Conservation (phyloP, 1,140 invertebrate species). For the Formica selysi region DNA sequence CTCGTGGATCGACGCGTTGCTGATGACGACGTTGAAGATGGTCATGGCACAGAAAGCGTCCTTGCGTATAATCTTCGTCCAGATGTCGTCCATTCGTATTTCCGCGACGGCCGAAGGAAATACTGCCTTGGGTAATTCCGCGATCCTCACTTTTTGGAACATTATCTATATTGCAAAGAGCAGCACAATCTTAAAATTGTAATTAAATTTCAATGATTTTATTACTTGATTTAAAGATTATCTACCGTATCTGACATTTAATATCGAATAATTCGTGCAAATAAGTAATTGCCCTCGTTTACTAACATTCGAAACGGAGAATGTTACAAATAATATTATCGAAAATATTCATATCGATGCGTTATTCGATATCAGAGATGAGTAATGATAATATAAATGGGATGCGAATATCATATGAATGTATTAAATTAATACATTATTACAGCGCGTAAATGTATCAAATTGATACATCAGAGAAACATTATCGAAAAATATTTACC, state of each 20-base stretch:
- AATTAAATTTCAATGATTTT: constrained; percentile 81
- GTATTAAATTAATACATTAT: not conserved
- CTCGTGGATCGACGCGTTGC: constrained; percentile 88
- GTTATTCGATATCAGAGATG: constrained; percentile 38
- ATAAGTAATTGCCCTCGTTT: constrained; percentile 6
- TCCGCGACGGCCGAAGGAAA: constrained; percentile 89
- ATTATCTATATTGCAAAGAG: constrained; percentile 86
- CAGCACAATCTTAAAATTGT: constrained; percentile 33
- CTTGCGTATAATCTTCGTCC: constrained; percentile 87
- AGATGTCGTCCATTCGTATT: constrained; percentile 88
- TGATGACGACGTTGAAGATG: constrained; percentile 88
- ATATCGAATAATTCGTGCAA: not conserved
- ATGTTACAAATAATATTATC: constrained; percentile 9
- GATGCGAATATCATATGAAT: constrained; percentile 1
- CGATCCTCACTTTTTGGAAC: constrained; percentile 88
- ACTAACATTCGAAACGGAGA: constrained; percentile 1
- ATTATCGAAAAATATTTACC: too few species aligned
- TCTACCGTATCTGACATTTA: not conserved
- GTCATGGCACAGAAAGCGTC: constrained; percentile 90
- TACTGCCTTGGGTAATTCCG: constrained; percentile 87
- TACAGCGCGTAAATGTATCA: too few species aligned
- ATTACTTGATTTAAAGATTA: constrained; percentile 84
- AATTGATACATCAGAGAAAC: too few species aligned
- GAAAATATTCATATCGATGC: constrained; percentile 28
- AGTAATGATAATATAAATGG: constrained; percentile 14